Conservation (phyloP, 1,140 invertebrate genomes). For the Drosophila santomea region DNA sequence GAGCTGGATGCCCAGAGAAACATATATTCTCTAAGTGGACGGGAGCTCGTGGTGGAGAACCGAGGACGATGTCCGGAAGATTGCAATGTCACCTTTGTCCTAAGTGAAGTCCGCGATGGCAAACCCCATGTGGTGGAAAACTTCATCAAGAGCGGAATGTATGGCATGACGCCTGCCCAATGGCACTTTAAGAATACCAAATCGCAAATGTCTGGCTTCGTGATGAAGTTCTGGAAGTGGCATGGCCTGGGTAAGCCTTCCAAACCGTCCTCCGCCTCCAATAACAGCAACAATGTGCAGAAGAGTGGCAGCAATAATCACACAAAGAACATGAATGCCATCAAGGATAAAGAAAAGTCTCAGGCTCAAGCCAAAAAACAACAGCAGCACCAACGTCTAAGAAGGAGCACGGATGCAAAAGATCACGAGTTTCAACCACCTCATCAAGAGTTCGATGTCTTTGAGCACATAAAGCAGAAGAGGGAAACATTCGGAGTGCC, state of each 20-base stretch:
- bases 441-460: slow-evolving; percentile 57
- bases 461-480: slow-evolving; percentile 72
- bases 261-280: slow-evolving; percentile 17
- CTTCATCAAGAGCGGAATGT: slow-evolving; percentile 87
- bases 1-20: slow-evolving; percentile 86
- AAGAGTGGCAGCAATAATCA: slow-evolving; percentile 42
- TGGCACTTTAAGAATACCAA: slow-evolving; percentile 87
- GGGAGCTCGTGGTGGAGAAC: slow-evolving; percentile 88
- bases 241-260: slow-evolving; percentile 64
- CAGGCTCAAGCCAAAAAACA: slow-evolving; percentile 44
- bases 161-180: slow-evolving; percentile 88
- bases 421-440: slow-evolving; percentile 45
- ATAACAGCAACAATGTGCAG: slow-evolving; percentile 36
- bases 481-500: slow-evolving; percentile 50
- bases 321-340: slow-evolving; percentile 62
- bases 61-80: slow-evolving; percentile 88
- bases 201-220: slow-evolving; percentile 88
- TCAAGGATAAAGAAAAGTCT: slow-evolving; percentile 65
- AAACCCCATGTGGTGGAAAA: slow-evolving; percentile 86
- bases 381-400: slow-evolving; percentile 46
- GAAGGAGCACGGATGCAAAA: slow-evolving; percentile 2
- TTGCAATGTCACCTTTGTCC: slow-evolving; percentile 87
- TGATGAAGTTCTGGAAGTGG: slow-evolving; percentile 93
- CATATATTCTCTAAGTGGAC: slow-evolving; percentile 86
- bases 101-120: slow-evolving; percentile 86